phyloP scores from a whole-genome alignment of 2,797 vertebrate genomes.

The Ataeniobius toweri region DNA sequence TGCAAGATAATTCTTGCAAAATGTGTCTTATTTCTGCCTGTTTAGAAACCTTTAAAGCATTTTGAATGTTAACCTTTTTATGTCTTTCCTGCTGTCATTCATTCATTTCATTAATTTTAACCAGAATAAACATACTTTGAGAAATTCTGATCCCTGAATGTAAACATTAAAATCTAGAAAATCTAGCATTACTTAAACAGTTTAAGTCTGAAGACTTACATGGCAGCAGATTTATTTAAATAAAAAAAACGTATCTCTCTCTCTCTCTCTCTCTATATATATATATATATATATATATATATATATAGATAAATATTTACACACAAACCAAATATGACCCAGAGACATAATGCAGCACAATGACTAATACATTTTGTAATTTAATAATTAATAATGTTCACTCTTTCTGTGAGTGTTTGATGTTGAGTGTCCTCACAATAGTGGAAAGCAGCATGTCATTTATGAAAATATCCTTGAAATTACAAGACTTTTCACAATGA shows the following conservation, averaged over 20 bases:
- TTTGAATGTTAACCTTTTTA: neutral
- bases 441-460: slow-evolving; percentile 62
- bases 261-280: no score
- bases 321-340: slow-evolving; percentile 38
- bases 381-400: slow-evolving; percentile 62
- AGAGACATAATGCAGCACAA: slow-evolving; percentile 51
- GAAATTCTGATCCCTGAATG: slow-evolving; percentile 21
- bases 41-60: neutral
- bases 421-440: slow-evolving; percentile 60
- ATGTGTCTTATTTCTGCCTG: neutral
- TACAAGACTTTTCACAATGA: slow-evolving; percentile 63
- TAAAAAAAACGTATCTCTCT: no score
- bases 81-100: neutral
- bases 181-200: slow-evolving; percentile 42
- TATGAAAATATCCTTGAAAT: slow-evolving; percentile 76
- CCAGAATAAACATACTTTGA: slow-evolving; percentile 28
- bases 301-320: slow-evolving; percentile 13
- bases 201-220: no score
- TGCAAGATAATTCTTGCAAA: neutral
- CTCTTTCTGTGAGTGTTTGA: slow-evolving; percentile 58
- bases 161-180: slow-evolving; percentile 56
- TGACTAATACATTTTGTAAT: slow-evolving; percentile 49
- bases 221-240: no score
- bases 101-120: neutral
- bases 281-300: no score